Evolutionary conservation across 2,888 invertebrate genomes (phyloP), one percentile per base, ranked within the genome.

Genomic region (Aethes cnicana): DNA sequence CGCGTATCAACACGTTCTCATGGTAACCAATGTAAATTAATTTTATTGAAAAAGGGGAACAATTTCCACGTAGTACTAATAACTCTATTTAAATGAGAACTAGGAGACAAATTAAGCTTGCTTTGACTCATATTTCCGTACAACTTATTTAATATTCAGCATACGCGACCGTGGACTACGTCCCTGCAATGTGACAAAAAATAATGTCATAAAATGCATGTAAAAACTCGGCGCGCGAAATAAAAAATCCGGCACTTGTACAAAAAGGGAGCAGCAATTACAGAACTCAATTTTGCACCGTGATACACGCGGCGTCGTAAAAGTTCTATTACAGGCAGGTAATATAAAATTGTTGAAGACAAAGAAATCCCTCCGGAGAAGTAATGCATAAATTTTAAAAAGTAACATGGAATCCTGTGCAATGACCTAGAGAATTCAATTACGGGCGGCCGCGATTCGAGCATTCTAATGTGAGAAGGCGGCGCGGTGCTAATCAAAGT

Each of bases 401-500:
- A 69, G 70, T 60, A 57, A 66, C 68, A 65, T 64, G 65, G 72
- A 74, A 77, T 76, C 76, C 68, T 68, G 64, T 59, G 83, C 80
- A 77, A 84, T 85, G 85, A 83, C 80, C 81, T 83, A 84, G 85
- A 85, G 85, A 87, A 87, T 86, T 86, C 85, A 87, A 87, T 87
- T 87, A 84, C 77, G 71, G 54, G 66, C 58, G 71, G 72, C 69
- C 72, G 76, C 81, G 78, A 84, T 85, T 81, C 85, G 77, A 83
- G 84, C 83, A 79, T 84, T 84, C 82, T 84, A 84, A 86, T 86
- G 84, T 85, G 74, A 75, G 73, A 64, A 64, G 70, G 62, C 63
- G 70, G 66, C 67, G 74, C 66, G 72, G 81, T 84, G 87, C 84
- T 87, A 88, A 88, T 88, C 87, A 87, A 88, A 87, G 81, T 88